These are phyloP conservation scores for Eupithecia exiguata DNA, from an alignment of 2,888 invertebrate genomes.

Conservation along the genomic window DNA sequence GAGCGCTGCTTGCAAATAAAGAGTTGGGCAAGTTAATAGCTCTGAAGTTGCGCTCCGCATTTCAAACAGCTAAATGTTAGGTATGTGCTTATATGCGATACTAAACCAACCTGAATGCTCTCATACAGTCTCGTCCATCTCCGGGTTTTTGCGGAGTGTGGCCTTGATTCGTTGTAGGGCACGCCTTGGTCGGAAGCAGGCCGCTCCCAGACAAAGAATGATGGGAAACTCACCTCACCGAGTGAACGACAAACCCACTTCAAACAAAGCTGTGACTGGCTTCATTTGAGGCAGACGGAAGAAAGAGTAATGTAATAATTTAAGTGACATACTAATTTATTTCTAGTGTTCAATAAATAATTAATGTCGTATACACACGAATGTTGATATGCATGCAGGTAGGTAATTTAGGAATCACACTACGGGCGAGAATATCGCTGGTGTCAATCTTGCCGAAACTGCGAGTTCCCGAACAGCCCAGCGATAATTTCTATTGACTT, in stretches of 20 bases:
- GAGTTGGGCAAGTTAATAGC: conserved; percentile 41
- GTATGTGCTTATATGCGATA: conserved; percentile 37
- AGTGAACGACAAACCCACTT: conserved; percentile 46
- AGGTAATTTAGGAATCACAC: not conserved
- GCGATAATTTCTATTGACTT: not conserved
- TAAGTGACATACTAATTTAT: conserved; percentile 30
- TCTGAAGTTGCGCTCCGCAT: conserved; percentile 44
- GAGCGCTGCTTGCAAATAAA: conserved; percentile 35
- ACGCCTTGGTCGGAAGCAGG: conserved; percentile 68
- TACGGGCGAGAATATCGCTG: not conserved
- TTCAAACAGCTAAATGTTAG: conserved; percentile 46
- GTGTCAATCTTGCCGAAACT: not conserved
- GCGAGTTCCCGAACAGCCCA: not conserved
- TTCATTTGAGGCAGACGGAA: conserved; percentile 46
- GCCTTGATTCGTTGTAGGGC: conserved; percentile 75
- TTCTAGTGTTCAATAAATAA: conserved; percentile 31
- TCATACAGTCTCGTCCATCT: conserved; percentile 49
- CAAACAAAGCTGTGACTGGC: conserved; percentile 46
- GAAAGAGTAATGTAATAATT: conserved; percentile 41
- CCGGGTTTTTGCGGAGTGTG: conserved; percentile 71
- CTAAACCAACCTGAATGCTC: conserved; percentile 66
- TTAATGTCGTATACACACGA: not conserved
- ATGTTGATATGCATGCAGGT: not conserved
- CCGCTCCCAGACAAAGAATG: conserved; percentile 65
- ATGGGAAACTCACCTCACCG: conserved; percentile 67